Evolutionary conservation across 2,797 vertebrate genomes (phyloP), one percentile per base, ranked within the genome.

Genomic region (Pygocentrus nattereri): DNA sequence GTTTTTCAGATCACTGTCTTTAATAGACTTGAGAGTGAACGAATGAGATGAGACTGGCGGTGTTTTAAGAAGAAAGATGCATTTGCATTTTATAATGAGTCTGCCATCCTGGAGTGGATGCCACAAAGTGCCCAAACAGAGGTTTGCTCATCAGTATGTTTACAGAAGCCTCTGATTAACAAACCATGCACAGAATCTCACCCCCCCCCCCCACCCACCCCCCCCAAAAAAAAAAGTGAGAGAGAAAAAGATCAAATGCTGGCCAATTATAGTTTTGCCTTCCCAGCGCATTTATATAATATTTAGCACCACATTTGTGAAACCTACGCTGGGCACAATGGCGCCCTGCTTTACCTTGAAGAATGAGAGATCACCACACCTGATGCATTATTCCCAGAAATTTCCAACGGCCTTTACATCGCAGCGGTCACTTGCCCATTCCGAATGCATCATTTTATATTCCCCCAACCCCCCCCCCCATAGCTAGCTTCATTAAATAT

Each of bases 31-130:
- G n/a, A 71, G 79, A 88, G 83, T 80, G 75, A 86, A 74, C 47
- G 59, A 87, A 84, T 73, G 74, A 85, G 79, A 67, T 83, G 41
- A 27, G 54, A 31, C 65, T 77, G 30, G 79, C 82, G 65, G 84
- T 87, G 67, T 87, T 84, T 90, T 83, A 82, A 77, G 85, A 82
- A 30, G 74, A 87, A 89, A 89, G 78, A 90, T 78, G 19, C 83
- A 90, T 88, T 89, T 84, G 80, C 88, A 89, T 74, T 88, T 88
- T 86, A 86, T 89, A 88, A 91, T 86, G 88, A 91, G 89, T 65
- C 59, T 59, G 34, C 86, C 82, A 85, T 83, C 83, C 74, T 85
- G 85, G 65, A 86, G 77, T 69, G 83, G 71, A 69, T 84, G 78
- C 73, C 74, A 86, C 61, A 79, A 85, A 87, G 81, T 83, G 73